phyloP scores from a whole-genome alignment of 2,113 vertebrate genomes.

The Puntigrus tetrazona region DNA sequence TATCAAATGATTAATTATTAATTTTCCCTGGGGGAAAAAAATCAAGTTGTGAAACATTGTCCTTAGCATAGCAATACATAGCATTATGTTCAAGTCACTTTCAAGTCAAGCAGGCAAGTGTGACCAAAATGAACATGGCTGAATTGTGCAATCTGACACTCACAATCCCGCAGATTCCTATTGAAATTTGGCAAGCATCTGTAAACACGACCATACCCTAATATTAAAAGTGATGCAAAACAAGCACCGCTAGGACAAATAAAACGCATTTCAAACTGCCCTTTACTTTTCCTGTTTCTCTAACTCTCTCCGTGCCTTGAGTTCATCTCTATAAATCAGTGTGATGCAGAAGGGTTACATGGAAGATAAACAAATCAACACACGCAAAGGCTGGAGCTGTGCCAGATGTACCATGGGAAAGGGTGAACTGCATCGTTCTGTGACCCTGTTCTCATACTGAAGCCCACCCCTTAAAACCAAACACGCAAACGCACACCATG shows the following conservation, averaged over 20 bases:
- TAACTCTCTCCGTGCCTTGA: conserved; percentile 31
- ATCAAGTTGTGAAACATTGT: too few relatives aligned
- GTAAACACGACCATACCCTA: not conserved
- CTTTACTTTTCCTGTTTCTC: conserved; percentile 45
- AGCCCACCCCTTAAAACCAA: not conserved
- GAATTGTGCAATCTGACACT: too few relatives aligned
- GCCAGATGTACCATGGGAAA: conserved; percentile 64
- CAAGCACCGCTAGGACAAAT: not conserved
- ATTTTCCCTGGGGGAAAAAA: too few relatives aligned
- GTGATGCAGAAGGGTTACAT: conserved; percentile 11
- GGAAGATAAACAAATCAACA: conserved; percentile 22
- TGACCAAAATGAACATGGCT: too few relatives aligned
- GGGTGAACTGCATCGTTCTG: conserved; percentile 44
- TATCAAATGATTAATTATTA: too few relatives aligned
- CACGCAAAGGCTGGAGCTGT: conserved; percentile 39
- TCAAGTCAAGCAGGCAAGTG: too few relatives aligned
- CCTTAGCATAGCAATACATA: too few relatives aligned
- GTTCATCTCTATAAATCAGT: conserved; percentile 21
- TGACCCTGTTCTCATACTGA: conserved; percentile 55
- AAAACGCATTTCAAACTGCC: not conserved
- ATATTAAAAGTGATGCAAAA: not conserved
- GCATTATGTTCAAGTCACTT: too few relatives aligned
- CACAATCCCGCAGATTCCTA: too few relatives aligned
- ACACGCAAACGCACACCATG: not conserved
- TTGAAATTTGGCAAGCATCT: not conserved